These are phyloP conservation scores for Cetonia aurata DNA, from an alignment of 2,888 invertebrate genomes.

Conservation along the genomic window DNA sequence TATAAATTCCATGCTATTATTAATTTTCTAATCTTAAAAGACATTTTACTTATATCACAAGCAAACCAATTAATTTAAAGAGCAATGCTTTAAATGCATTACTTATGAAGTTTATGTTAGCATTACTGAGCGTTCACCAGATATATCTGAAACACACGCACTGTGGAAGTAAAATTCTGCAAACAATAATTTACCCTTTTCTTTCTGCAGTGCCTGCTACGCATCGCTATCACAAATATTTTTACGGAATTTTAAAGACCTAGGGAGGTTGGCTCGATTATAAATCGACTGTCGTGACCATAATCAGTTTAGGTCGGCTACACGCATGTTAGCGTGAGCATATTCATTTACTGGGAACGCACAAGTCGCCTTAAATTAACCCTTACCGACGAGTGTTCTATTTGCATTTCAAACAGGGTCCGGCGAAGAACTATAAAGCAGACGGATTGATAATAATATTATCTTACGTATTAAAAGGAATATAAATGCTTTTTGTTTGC, in stretches of 20 bases:
- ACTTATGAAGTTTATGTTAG: too few species aligned
- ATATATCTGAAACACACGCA: too few species aligned
- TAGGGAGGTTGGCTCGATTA: background rate
- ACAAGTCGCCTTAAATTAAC: conserved; percentile 27
- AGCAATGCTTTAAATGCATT: too few species aligned
- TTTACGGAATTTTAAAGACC: conserved; percentile 23
- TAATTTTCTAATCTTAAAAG: too few species aligned
- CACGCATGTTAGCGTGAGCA: conserved; percentile 31
- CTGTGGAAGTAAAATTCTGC: background rate
- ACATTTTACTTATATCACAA: too few species aligned
- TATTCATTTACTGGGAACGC: conserved; percentile 10
- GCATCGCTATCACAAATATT: conserved; percentile 22
- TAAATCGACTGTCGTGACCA: conserved; percentile 37
- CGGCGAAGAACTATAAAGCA: too few species aligned
- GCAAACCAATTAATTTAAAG: too few species aligned
- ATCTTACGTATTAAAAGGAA: too few species aligned
- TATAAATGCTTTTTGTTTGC: too few species aligned
- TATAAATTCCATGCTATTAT: too few species aligned
- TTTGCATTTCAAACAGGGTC: conserved; percentile 21
- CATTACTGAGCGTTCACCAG: too few species aligned
- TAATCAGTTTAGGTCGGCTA: conserved; percentile 20
- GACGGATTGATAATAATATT: too few species aligned
- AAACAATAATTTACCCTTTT: conserved; percentile 3
- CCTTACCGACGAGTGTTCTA: background rate
- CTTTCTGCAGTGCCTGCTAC: background rate